Conservation (phyloP, 2,888 invertebrate species). For the Ormyrus pomaceus region DNA sequence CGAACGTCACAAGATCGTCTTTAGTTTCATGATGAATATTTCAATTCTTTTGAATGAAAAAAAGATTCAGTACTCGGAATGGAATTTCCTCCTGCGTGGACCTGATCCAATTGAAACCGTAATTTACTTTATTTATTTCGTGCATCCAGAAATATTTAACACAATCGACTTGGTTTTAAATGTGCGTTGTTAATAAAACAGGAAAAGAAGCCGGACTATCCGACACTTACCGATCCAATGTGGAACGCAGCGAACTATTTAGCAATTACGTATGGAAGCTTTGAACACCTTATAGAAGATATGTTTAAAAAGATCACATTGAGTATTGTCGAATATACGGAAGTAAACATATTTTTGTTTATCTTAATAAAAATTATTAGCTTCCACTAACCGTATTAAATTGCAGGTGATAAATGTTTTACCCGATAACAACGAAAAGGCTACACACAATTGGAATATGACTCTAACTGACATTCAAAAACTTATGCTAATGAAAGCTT, state of each 20-base stretch:
- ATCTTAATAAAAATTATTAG: no score
- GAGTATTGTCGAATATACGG: constrained; percentile 79
- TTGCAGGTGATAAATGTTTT: constrained; percentile 73
- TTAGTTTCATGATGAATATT: constrained; percentile 88
- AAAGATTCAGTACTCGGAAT: constrained; percentile 80
- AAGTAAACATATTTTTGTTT: constrained; percentile 74
- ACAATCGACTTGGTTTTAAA: not conserved
- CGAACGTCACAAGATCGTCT: constrained; percentile 93
- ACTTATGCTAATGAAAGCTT: constrained; percentile 85
- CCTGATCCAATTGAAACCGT: constrained; percentile 79
- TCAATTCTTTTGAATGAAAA: constrained; percentile 84
- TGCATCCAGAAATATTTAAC: not conserved
- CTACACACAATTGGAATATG: constrained; percentile 80
- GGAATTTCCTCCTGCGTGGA: constrained; percentile 89
- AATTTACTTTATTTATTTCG: constrained; percentile 9
- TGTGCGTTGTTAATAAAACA: constrained; percentile 59
- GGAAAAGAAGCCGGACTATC: constrained; percentile 80
- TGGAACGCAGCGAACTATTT: constrained; percentile 85
- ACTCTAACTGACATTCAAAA: constrained; percentile 85
- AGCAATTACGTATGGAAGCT: constrained; percentile 78
- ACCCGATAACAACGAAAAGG: constrained; percentile 67
- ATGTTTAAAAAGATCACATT: constrained; percentile 79
- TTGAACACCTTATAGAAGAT: constrained; percentile 78
- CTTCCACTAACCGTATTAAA: no score
- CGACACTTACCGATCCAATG: constrained; percentile 80